Evolutionary conservation across 2,888 invertebrate species (phyloP), one percentile per base, ranked within the genome.

Genomic region (Marasmarcha lunaedactyla): DNA sequence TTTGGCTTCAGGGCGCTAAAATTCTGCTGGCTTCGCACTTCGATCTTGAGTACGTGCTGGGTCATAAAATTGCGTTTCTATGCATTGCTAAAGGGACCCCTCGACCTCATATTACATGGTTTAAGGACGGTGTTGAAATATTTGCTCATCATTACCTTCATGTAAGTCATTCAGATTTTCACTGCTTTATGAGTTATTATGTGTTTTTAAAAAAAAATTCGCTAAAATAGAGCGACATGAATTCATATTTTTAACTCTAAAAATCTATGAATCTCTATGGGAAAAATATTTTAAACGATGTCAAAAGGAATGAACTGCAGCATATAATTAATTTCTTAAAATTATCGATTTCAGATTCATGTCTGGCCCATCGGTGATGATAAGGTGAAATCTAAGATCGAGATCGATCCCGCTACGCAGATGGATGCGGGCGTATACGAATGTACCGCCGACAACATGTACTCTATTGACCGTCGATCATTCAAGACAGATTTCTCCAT

Each of bases 401-500:
- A 96, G 84, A 96, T 96, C 37, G 95, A 96, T 68, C 96, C 96
- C 7, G 95, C 95, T 0, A 94, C 95, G 2, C 95, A 96, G 81
- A 95, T 95, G 95, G 95, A 96, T 65, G 95, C 95, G 9, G 95
- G 95, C n/a, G 90, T 94, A 12, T 96, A 95, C 69, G 95, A 95
- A 68, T 96, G 96, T 59, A 94, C 94, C 2, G 95, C 95, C 0
- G 95, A 95, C 71, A 96, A 95, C 63, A 95, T 94, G 91, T 95
- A 95, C 69, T 92, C 94, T 26, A 92, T 95, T 46, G 95, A 96
- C 70, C 86, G 94, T 45, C 87, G 95, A 63, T 94, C 93, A 44
- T 95, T 96, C 78, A 94, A 95, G 78, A 95, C 95, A 42, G 95
- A 95, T 77, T 95, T 95, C 86, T 92, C 93, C 50, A 94, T 94